Evolutionary conservation across 1,140 invertebrate genomes (phyloP).

Genomic region (Tetramorium alpestre): DNA sequence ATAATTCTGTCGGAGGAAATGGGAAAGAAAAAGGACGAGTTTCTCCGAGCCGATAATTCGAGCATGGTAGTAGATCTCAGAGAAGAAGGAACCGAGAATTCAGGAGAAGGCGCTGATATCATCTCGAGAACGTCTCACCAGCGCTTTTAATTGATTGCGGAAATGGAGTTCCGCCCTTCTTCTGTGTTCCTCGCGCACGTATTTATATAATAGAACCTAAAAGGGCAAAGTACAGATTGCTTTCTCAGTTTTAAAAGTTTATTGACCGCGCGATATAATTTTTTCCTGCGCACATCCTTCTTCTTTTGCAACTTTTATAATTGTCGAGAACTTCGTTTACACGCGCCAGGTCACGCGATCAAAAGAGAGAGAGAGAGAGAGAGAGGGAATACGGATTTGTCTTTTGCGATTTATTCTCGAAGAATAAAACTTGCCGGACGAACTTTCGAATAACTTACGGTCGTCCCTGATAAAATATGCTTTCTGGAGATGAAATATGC

Average conservation of each 20-base stretch:
- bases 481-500: constrained; percentile 55
- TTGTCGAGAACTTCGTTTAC: constrained; percentile 38
- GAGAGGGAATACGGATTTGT: constrained; percentile 27
- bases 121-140: constrained; percentile 37
- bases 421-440: constrained; percentile 57
- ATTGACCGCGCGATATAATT: neutral
- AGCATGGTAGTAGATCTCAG: neutral
- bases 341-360: neutral
- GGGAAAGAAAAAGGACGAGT: constrained; percentile 23
- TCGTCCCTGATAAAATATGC: constrained; percentile 53
- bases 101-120: constrained; percentile 31
- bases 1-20: constrained; percentile 59
- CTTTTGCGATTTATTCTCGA: constrained; percentile 56
- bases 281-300: neutral
- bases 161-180: constrained; percentile 15
- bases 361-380: neutral
- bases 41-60: constrained; percentile 33
- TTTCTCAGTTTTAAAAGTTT: constrained; percentile 10
- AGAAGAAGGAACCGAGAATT: neutral
- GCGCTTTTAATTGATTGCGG: constrained; percentile 49
- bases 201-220: neutral
- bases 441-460: constrained; percentile 57
- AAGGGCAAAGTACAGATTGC: neutral
- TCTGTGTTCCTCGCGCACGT: neutral
- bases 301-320: constrained; percentile 42